Percentiles rank a stretch among this genome's conserved stretches.
phyloP scores from a whole-genome alignment of 2,797 vertebrate species.

The Melanitta fusca region DNA sequence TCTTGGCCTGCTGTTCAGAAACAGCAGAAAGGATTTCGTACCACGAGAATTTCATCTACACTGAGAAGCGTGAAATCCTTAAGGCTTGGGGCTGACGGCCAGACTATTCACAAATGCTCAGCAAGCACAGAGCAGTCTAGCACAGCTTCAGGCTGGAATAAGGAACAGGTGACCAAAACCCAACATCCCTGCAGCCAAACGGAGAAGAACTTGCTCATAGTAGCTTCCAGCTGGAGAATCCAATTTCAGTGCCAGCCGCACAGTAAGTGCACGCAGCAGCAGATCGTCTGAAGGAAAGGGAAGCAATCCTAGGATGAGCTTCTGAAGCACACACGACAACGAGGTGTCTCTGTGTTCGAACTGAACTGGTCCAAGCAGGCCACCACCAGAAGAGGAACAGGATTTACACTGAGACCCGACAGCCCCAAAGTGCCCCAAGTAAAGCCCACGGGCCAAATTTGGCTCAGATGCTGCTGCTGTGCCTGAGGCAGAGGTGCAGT shows the following conservation, averaged over 20 bases:
- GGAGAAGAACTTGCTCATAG: neutral
- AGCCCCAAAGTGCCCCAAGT: neutral
- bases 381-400: conserved; percentile 34
- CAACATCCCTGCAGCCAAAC: neutral
- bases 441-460: neutral
- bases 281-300: neutral
- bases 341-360: neutral
- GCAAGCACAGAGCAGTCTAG: neutral
- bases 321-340: neutral
- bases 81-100: neutral
- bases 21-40: conserved; percentile 16
- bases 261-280: neutral
- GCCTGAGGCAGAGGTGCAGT: conserved; percentile 3
- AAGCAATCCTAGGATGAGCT: conserved; percentile 3
- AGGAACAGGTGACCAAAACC: neutral
- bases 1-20: neutral
- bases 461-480: conserved; percentile 18
- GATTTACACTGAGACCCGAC: conserved; percentile 8
- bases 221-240: neutral
- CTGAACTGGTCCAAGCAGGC: conserved; percentile 1
- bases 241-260: neutral
- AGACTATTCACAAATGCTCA: conserved; percentile 17
- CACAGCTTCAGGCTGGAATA: neutral
- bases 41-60: neutral
- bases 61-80: neutral